Evolutionary conservation across 2,113 vertebrate genomes (phyloP), one percentile per base, ranked within the genome.

Genomic region (Maylandia zebra): DNA sequence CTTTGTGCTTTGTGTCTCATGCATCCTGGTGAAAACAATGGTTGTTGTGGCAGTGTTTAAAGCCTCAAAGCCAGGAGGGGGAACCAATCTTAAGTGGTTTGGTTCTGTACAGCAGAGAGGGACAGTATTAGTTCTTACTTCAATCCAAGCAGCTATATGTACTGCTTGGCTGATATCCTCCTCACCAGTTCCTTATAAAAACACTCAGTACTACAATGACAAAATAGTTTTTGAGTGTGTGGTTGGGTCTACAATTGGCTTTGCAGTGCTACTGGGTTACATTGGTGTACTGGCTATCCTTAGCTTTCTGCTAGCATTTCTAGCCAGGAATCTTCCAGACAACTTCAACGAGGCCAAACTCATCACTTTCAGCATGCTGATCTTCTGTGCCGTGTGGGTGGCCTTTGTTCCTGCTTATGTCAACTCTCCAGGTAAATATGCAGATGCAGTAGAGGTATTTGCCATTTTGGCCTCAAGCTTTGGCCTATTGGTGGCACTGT

Each of bases 251-350:
- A 89, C 92, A 4, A 30, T 86, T 24, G 94, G 93, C 11, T 96
- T 96, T 86, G 84, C 88, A 16, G 53, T 92, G 6, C 81, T 96
- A 17, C 61, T 96, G 5, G 93, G 93, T 1, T 96, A 97, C 17
- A 96, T 96, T 55, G 95, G 92, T 4, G 48, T 94, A 1, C 86
- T 96, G 55, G 95, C 96, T 32, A 34, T 92, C 13, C 41, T 95
- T 3, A 93, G 96, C n/a, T 95, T 96, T 43, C 5, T 96, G 9
- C 64, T 96, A 30, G 96, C 96, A 4, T 96, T 96, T 64, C 61
- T 96, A 4, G 95, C 93, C 3, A 89, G 94, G n/a, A 96, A 96
- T 53, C 95, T 96, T 41, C 96, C 95, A 16, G 94, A 96, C 30
- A 93, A 90, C 71, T 95, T 96, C 14, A 87, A 87, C 1, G 85